Percentiles rank a stretch among this genome's conserved stretches.
Conservation (phyloP, 30 jellyfish, hydroid and myxozoan genomes). For the Morbakka virulenta region DNA sequence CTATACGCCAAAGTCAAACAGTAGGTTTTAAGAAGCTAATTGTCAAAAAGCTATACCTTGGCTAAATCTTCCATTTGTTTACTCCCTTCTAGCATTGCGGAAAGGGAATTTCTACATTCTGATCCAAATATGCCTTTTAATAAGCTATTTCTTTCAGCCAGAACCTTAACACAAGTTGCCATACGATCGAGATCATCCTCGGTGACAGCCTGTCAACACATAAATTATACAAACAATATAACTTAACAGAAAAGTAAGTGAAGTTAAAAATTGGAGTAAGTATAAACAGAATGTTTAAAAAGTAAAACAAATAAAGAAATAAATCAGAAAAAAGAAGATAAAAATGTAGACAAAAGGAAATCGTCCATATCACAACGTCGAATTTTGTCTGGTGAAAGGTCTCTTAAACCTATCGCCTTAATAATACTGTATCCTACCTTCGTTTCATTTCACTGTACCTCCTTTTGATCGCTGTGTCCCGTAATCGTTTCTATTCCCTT, state of each 20-base stretch:
- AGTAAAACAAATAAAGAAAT: too few relatives aligned
- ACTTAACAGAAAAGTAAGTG: not conserved
- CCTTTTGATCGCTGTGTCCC: too few relatives aligned
- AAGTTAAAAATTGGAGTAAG: not conserved
- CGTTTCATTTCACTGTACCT: too few relatives aligned
- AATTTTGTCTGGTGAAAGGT: too few relatives aligned
- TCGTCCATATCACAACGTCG: too few relatives aligned
- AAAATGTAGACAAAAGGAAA: too few relatives aligned
- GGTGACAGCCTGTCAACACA: constrained; percentile 70
- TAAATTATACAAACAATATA: not conserved
- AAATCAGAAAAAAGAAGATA: too few relatives aligned
- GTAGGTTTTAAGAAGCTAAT: too few relatives aligned
- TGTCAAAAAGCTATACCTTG: constrained; percentile 25
- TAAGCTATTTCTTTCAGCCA: constrained; percentile 65
- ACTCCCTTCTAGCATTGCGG: constrained; percentile 90
- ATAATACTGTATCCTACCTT: too few relatives aligned
- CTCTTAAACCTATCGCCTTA: too few relatives aligned
- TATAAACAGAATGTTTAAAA: too few relatives aligned
- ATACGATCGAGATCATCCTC: constrained; percentile 88
- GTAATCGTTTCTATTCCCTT: too few relatives aligned
- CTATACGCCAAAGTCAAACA: not conserved
- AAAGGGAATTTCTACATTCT: constrained; percentile 76
- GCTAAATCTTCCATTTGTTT: constrained; percentile 52
- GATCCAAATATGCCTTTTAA: constrained; percentile 60
- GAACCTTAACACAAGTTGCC: constrained; percentile 87